Percentiles rank a stretch among this genome's conserved stretches.
phyloP scores from a whole-genome alignment of 2,797 vertebrate genomes.

The Mus caroli region DNA sequence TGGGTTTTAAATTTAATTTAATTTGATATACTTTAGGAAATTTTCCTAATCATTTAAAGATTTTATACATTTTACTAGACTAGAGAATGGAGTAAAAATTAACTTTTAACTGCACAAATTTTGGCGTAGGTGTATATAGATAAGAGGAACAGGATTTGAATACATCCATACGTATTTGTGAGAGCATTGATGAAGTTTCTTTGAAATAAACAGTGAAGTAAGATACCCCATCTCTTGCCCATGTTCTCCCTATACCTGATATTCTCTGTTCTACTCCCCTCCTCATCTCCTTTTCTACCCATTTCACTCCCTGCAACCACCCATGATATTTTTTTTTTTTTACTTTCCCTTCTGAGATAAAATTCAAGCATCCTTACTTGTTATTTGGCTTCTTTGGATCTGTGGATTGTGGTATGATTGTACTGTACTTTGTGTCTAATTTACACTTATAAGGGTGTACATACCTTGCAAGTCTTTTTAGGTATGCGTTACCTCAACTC shows the following conservation, averaged over 20 bases:
- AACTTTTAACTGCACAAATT: background rate
- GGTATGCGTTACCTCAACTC: no score
- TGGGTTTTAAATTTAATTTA: slow-evolving; percentile 66
- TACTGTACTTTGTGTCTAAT: no score
- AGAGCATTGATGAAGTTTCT: background rate
- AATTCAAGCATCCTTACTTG: background rate
- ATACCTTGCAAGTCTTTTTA: no score
- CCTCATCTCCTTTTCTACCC: no score
- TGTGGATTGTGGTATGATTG: no score
- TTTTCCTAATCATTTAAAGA: slow-evolving; percentile 43
- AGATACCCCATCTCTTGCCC: no score
- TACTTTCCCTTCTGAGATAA: background rate
- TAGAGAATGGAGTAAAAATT: background rate
- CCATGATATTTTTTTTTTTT: background rate
- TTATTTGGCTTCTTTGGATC: no score
- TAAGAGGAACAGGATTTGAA: background rate
- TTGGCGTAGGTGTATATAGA: background rate
- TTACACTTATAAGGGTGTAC: no score
- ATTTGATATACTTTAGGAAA: slow-evolving; percentile 5
- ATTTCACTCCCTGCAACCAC: no score
- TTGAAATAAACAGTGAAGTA: background rate
- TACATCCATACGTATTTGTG: background rate
- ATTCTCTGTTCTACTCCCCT: no score
- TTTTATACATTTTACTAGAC: background rate
- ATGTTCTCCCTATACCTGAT: no score